Base-by-base conservation (phyloP, 1,140 invertebrate species). In the Cydia fagiglandana region DNA sequence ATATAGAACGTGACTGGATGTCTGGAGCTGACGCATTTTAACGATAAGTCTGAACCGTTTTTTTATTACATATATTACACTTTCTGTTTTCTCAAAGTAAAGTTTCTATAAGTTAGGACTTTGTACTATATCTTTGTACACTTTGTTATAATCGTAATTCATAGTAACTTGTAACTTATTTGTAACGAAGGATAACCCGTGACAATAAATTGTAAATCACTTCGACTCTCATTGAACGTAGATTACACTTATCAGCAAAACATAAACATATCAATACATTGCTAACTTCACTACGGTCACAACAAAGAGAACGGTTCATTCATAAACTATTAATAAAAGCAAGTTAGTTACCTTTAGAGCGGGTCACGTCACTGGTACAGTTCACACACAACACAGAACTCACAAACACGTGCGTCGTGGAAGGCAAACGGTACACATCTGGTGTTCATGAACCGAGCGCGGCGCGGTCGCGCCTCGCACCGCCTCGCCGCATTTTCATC, bases 111-210 rank as follows among this genome's bases (percentile, higher is more conserved):
- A 9, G 56, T 61, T 61, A 61, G 4, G n/a, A 53, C 50, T 53
- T 53, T 61, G 56, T 61, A 56, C 10, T 0, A 24, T 61, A 61
- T 61, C 20, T 9, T 61, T 10, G 24, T 17, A 56, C n/a, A 17
- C 53, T 17, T 56, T 61, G 56, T 61, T 20, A 24, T 24, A 10
- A 20, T 61, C 10, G 9, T 9, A 24, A 15, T 24, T 61, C 17
- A 61, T 24, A 17, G 53, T 56, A 17, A 24, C 9, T 20, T 61
- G 56, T 61, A 61, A 24, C 50, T 24, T 24, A 61, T 61, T 61
- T 61, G 56, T 24, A 61, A 61, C 56, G 56, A 61, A 61, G 56
- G 56, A 61, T 61, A 61, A 61, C 56, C 56, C n/a, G 20, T 24
- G 56, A 24, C 12, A 61, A 20, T 20, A n/a, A n/a, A 53, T 53